These are phyloP conservation scores for Styela plicata DNA, from an alignment of 23 tunicate genomes.

Conservation along the genomic window DNA sequence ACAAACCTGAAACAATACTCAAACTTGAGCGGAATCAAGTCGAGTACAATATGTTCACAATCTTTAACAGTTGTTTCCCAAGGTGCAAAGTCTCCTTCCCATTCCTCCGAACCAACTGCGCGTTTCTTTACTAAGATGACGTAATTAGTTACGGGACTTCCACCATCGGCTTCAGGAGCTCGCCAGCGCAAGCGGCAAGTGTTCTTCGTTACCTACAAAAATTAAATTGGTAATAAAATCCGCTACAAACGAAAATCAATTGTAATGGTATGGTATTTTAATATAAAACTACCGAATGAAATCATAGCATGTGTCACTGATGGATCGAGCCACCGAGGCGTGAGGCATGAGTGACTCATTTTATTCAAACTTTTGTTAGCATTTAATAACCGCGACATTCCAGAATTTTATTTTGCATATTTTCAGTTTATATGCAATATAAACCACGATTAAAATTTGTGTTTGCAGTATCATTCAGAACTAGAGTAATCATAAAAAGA, in stretches of 20 bases:
- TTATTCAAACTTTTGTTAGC: too few relatives aligned
- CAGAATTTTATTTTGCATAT: too few relatives aligned
- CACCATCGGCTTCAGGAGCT: slow-evolving; percentile 73
- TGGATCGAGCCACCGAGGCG: too few relatives aligned
- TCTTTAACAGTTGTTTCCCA: slow-evolving; percentile 76
- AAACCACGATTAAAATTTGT: too few relatives aligned
- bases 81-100: slow-evolving; percentile 83
- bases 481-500: neutral
- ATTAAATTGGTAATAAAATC: too few relatives aligned
- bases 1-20: slow-evolving; percentile 86
- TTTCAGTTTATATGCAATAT: too few relatives aligned
- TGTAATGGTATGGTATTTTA: too few relatives aligned
- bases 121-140: slow-evolving; percentile 58
- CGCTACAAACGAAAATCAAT: too few relatives aligned
- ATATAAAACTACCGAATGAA: too few relatives aligned
- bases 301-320: too few relatives aligned
- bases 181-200: slow-evolving; percentile 85
- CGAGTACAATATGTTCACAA: slow-evolving; percentile 79
- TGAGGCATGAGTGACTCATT: too few relatives aligned
- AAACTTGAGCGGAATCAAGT: slow-evolving; percentile 71
- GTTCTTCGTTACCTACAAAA: slow-evolving; percentile 78
- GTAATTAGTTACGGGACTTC: slow-evolving; percentile 67
- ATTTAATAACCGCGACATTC: too few relatives aligned
- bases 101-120: slow-evolving; percentile 36
- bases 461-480: neutral